Percentiles rank a stretch among this genome's conserved stretches.
Conservation (phyloP, 53 echinoderm and acorn worm species). For the Apostichopus leukothele region DNA sequence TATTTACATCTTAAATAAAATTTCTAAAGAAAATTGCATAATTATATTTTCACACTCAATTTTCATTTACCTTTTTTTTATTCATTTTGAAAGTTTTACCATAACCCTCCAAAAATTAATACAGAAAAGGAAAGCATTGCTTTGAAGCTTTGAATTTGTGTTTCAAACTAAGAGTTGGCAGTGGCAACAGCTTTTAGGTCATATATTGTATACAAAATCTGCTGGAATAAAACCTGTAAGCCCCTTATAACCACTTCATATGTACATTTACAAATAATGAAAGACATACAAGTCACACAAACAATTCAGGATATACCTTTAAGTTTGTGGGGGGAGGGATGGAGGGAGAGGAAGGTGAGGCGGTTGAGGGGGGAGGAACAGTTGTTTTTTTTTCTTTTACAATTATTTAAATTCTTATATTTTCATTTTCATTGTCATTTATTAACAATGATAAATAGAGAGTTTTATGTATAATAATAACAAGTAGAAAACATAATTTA, state of each 20-base stretch:
- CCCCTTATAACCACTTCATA: neutral
- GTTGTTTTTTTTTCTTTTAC: too few species aligned
- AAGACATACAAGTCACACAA: neutral
- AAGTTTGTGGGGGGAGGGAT: neutral
- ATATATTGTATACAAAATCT: neutral
- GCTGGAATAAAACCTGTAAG: neutral
- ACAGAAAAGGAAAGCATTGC: neutral
- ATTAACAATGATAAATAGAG: too few species aligned
- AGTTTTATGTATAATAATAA: too few species aligned
- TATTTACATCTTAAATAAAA: neutral
- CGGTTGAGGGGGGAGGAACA: too few species aligned
- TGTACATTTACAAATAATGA: neutral
- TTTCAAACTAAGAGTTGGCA: neutral
- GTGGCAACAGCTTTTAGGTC: neutral
- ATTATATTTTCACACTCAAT: neutral
- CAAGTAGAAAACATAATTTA: too few species aligned
- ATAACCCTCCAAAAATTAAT: neutral
- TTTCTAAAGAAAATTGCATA: neutral
- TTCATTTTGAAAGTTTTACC: neutral
- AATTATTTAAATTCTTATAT: too few species aligned
- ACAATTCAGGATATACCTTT: neutral
- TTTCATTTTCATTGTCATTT: too few species aligned
- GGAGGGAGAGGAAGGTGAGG: neutral
- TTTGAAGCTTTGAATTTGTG: neutral
- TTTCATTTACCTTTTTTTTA: neutral